phyloP scores from a whole-genome alignment of 2,797 vertebrate species.

The Fundulus diaphanus region DNA sequence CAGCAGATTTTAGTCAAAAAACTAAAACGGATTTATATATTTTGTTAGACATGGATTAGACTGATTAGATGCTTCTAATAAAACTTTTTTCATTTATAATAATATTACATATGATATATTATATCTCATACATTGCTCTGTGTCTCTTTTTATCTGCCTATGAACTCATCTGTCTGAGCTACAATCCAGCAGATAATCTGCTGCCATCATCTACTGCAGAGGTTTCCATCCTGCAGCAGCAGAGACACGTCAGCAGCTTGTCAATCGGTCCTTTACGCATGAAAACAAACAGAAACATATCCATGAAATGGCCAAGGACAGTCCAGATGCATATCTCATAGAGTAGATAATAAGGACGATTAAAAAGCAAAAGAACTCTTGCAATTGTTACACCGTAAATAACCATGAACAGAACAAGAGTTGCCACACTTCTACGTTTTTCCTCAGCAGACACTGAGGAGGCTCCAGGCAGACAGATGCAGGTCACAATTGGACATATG shows the following conservation, averaged over 20 bases:
- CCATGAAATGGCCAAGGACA: background rate
- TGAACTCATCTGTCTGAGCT: background rate
- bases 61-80: background rate
- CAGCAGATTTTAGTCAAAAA: no score
- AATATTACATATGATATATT: no score
- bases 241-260: slow-evolving; percentile 6
- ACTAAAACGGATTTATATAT: background rate
- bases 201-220: background rate
- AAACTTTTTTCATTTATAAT: background rate
- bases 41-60: background rate
- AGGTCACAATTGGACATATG: slow-evolving; percentile 4
- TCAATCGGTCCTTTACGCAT: background rate
- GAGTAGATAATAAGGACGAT: rapidly evolving
- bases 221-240: slow-evolving; percentile 4
- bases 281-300: slow-evolving; percentile 15
- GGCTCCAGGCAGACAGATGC: background rate
- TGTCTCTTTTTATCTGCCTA: background rate
- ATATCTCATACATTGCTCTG: background rate
- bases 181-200: background rate
- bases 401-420: slow-evolving; percentile 9
- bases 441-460: slow-evolving; percentile 8
- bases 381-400: slow-evolving; percentile 1
- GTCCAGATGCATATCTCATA: rapidly evolving
- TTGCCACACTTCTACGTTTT: slow-evolving; percentile 20
- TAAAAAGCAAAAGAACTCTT: rapidly evolving